Evolutionary conservation across 1,140 invertebrate genomes (phyloP).

Genomic region (Solenopsis fugax): DNA sequence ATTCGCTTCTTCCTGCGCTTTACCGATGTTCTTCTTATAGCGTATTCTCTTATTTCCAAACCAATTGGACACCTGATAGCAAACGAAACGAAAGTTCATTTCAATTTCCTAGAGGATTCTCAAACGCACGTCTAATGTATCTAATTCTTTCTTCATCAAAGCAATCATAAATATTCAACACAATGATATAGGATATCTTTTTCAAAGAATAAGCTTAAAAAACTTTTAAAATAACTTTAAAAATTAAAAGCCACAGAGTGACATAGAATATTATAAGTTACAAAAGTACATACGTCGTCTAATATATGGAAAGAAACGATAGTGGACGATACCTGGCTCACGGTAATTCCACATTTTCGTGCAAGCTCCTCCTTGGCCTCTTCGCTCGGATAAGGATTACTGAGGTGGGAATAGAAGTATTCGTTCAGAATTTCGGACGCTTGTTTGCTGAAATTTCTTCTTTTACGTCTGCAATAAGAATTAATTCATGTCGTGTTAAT

Average conservation of each 20-base stretch:
- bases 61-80: constrained; percentile 97
- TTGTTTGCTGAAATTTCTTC: constrained; percentile 99
- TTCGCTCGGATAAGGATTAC: constrained; percentile 99
- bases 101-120: background rate
- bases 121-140: background rate
- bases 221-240: constrained; percentile 10
- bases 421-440: constrained; percentile 99
- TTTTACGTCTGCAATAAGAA: constrained; percentile 92
- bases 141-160: background rate
- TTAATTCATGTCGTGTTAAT: background rate
- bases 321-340: constrained; percentile 91
- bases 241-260: background rate
- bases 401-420: constrained; percentile 99
- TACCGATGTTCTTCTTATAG: constrained; percentile 99
- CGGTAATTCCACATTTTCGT: constrained; percentile 99
- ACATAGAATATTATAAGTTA: background rate
- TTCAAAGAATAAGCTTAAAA: background rate
- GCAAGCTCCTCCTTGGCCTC: constrained; percentile 99
- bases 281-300: background rate
- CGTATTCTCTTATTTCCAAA: constrained; percentile 99
- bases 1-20: constrained; percentile 99
- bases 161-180: background rate
- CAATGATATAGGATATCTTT: background rate
- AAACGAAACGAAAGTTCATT: background rate
- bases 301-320: constrained; percentile 9